Evolutionary conservation across 2,888 invertebrate genomes (phyloP), one percentile per base, ranked within the genome.

Genomic region (Lochmaea crataegi): DNA sequence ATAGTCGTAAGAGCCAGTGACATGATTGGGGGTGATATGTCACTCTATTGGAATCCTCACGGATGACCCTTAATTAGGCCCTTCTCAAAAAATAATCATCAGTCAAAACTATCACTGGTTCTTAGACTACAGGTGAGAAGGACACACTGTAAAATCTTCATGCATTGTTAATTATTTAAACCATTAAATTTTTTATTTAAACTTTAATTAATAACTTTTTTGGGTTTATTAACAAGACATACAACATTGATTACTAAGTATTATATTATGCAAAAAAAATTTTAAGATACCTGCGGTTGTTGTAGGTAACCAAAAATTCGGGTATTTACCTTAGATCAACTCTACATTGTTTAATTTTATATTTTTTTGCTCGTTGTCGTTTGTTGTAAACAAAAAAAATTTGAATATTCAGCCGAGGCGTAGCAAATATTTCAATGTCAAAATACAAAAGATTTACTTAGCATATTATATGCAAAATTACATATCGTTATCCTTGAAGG

Each of bases 391-490:
- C 14, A 48, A 48, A 48, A 48, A 48, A 48, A 48, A 38, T 48
- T 48, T 48, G n/a, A 22, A 26, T 57, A 57, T 57, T 57, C 56
- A 57, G 11, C 12, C 11, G 26, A 57, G 4, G 56, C n/a, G 16
- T 57, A 57, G 16, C 56, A 18, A 57, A 57, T 57, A 22, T 57
- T 57, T 57, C 56, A 57, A 57, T 57, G 56, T 57, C 56, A 57
- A 18, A 22, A 56, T 18, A 22, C 22, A 56, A 56, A 56, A 57
- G 56, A 57, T 22, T 57, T 22, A 18, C 18, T 57, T 22, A 12
- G 56, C 10, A 57, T 48, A 57, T 57, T 11, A 57, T 12, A 26
- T 57, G 56, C 22, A 11, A 57, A 18, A 9, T 12, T 22, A 22
- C 56, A n/a, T n/a, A 48, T n/a, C n/a, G 14, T n/a, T 48, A n/a